These are phyloP conservation scores for Hemiscyllium ocellatum DNA, from an alignment of 2,113 vertebrate species.

Conservation along the genomic window DNA sequence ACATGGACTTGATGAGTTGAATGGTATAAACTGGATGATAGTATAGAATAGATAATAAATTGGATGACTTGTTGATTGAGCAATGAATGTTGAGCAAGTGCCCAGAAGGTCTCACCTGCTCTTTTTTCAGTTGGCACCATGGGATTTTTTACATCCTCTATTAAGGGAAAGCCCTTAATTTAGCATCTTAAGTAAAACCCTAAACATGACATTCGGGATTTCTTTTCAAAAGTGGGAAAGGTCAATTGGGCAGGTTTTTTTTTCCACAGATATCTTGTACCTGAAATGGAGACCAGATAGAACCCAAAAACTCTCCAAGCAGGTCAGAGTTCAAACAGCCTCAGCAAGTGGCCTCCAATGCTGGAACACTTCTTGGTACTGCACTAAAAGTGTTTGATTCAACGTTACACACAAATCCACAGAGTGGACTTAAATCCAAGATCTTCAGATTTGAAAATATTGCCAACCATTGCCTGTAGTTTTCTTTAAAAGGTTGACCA, in stretches of 20 bases:
- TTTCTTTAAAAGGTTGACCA: neutral
- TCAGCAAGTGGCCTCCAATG: neutral
- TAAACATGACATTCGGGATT: no score
- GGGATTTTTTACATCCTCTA: neutral
- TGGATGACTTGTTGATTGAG: neutral
- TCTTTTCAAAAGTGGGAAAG: no score
- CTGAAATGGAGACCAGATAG: no score
- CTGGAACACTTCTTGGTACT: neutral
- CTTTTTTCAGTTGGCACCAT: neutral
- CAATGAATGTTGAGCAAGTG: neutral
- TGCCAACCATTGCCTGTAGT: neutral
- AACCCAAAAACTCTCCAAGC: no score
- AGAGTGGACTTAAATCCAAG: neutral
- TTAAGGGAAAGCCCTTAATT: neutral
- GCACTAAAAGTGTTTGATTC: neutral
- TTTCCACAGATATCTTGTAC: no score
- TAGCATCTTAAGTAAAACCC: neutral
- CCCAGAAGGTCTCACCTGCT: neutral
- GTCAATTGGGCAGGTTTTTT: no score
- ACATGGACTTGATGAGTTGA: no score
- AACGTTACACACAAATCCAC: neutral
- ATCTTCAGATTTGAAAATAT: neutral
- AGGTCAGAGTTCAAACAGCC: no score
- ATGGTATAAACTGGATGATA: no score
- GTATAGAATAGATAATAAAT: no score